These are phyloP conservation scores for Hedya salicella DNA, from an alignment of 2,888 invertebrate species.

Conservation along the genomic window DNA sequence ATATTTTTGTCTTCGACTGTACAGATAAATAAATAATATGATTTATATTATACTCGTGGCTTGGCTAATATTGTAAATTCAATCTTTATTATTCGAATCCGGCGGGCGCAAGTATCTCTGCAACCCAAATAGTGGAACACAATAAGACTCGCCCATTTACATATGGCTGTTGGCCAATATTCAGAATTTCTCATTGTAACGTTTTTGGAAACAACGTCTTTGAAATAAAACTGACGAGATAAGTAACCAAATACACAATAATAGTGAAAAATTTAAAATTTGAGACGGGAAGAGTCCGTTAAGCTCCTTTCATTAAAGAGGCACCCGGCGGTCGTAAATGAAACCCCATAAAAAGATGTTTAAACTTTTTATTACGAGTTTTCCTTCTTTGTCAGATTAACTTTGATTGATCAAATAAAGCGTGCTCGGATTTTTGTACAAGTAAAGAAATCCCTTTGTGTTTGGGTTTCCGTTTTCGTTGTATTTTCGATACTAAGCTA, in stretches of 20 bases:
- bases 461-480: conserved; percentile 11
- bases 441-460: conserved; percentile 8
- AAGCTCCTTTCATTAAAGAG: conserved; percentile 43
- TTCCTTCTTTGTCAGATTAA: conserved; percentile 29
- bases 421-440: conserved; percentile 10
- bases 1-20: too few species aligned
- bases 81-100: background rate
- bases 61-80: conserved; percentile 6
- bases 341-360: conserved; percentile 40
- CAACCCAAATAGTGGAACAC: conserved; percentile 5
- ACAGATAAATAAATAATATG: too few species aligned
- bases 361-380: conserved; percentile 28
- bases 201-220: conserved; percentile 11
- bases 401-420: conserved; percentile 27
- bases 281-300: conserved; percentile 24
- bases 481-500: conserved; percentile 17
- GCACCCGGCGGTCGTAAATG: conserved; percentile 42
- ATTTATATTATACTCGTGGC: too few species aligned
- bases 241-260: too few species aligned
- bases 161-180: conserved; percentile 38
- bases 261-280: background rate
- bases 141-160: conserved; percentile 29
- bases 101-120: background rate
- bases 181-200: conserved; percentile 5
- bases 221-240: conserved; percentile 7